Conservation (phyloP, 2,797 vertebrate species). For the Diglossa cyanea region DNA sequence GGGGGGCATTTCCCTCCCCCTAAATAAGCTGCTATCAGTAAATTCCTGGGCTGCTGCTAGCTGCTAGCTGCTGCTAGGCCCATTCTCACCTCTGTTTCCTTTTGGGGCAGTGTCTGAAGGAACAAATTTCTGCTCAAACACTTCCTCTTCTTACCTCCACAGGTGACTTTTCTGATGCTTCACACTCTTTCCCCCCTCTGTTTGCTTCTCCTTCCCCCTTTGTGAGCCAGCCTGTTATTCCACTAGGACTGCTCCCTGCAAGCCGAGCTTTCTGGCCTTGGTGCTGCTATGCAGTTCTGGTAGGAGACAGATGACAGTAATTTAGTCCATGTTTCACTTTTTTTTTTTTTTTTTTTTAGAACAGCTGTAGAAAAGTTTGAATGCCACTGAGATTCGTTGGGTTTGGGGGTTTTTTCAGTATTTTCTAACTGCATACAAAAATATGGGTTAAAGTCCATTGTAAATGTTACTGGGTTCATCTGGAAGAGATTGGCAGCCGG, state of each 20-base stretch:
- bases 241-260: neutral
- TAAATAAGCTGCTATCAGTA: neutral
- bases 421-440: neutral
- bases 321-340: neutral
- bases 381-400: neutral
- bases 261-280: neutral
- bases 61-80: neutral
- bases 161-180: neutral
- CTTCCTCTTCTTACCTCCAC: neutral
- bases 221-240: neutral
- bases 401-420: fast-evolving
- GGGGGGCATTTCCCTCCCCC: neutral
- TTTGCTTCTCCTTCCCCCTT: neutral
- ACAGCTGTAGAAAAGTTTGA: neutral
- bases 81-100: neutral
- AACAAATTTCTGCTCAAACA: neutral
- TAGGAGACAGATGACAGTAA: neutral
- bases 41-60: neutral
- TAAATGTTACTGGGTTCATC: neutral
- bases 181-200: neutral
- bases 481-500: neutral
- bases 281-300: neutral
- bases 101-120: neutral
- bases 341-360: neutral
- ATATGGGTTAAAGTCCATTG: neutral